Evolutionary conservation across 2,113 vertebrate species (phyloP), one percentile per base, ranked within the genome.

Genomic region (Malurus alboscapulatus): DNA sequence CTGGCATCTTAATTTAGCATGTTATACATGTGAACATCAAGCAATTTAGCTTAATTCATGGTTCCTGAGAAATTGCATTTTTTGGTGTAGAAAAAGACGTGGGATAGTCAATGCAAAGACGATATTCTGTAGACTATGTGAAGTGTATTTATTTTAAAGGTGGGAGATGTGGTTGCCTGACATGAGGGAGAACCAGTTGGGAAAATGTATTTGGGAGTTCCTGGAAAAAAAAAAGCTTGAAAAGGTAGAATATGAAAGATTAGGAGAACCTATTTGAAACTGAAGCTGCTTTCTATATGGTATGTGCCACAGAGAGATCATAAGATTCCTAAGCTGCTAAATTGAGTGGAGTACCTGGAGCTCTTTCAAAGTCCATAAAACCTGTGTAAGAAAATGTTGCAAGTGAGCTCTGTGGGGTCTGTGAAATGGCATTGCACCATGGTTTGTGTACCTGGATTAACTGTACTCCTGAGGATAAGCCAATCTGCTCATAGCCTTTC

Each of bases 381-480:
- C 19, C 38, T 71, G 48, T 8, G 14, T 45, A n/a, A 77, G 66
- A 67, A 84, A 78, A 45, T 55, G 53, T 65, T 93, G 58, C 47
- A 47, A 45, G 59, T 63, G 68, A 94, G n/a, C 42, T 65, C 69
- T 15, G 0, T 27, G 29, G 68, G 22, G 51, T 26, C 78, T 73
- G 58, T 84, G 81, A 71, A 89, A 74, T 21, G 82, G 67, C 38
- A 58, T 32, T 85, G 77, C 85, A 80, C 61, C 61, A 38, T 26
- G 29, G 32, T 92, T 53, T 20, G 1, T 83, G 63, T 77, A 73
- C 84, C 76, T 92, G 85, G 96, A 96, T 96, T 95, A 96, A 94
- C 75, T 94, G 95, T 94, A 77, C 94, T 87, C 51, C 57, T 95
- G 84, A 91, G 65, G 51, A 71, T 42, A n/a, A 94, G 75, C 75